phyloP scores from a whole-genome alignment of 2,113 vertebrate species.

The Myodes glareolus region DNA sequence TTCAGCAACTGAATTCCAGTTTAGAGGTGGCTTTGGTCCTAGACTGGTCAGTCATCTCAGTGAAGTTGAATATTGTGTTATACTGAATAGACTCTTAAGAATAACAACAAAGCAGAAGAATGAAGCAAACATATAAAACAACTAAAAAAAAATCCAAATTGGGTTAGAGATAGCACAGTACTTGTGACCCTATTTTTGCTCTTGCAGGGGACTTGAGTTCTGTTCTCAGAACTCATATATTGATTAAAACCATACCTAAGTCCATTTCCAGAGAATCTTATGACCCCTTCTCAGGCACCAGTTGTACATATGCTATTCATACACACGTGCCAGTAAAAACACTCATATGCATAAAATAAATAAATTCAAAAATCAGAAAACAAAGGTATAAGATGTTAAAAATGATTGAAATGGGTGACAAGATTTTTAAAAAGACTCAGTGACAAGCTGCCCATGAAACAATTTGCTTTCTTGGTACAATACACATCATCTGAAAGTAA shows the following conservation, averaged over 20 bases:
- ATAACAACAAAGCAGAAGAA: not conserved
- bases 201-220: not conserved
- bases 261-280: not conserved
- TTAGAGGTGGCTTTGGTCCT: not conserved
- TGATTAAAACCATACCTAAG: not conserved
- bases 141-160: not conserved
- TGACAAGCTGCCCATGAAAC: not conserved
- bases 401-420: not conserved
- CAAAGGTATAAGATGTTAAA: not conserved
- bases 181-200: not conserved
- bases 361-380: not conserved
- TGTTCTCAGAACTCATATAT: not conserved
- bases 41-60: not conserved
- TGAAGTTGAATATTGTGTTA: not conserved
- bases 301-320: not conserved
- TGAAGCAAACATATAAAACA: not conserved
- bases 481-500: not conserved
- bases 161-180: not conserved
- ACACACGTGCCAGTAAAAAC: not conserved
- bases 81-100: not conserved
- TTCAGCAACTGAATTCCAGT: not conserved
- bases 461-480: not conserved
- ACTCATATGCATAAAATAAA: not conserved
- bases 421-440: not conserved
- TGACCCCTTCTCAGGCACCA: not conserved